Conservation (phyloP, 2,113 vertebrate species). For the Epinephelus lanceolatus region DNA sequence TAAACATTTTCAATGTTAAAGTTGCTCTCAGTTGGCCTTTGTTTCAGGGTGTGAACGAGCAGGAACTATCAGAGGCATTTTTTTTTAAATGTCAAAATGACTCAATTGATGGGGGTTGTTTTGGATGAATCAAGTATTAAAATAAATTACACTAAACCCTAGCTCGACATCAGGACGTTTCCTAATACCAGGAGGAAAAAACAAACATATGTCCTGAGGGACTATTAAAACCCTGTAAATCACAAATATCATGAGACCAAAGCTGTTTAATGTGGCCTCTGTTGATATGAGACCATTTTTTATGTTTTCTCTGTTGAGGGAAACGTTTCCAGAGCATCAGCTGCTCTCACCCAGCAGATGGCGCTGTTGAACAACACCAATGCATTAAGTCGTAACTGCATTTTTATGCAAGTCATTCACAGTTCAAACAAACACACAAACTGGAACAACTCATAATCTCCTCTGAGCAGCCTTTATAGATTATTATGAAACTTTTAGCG, state of each 20-base stretch:
- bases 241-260: not conserved
- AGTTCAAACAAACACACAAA: constrained; percentile 29
- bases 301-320: not conserved
- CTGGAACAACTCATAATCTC: constrained; percentile 11
- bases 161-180: not conserved
- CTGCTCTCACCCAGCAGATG: constrained; percentile 70
- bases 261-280: not conserved
- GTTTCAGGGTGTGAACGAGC: not conserved
- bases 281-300: not conserved
- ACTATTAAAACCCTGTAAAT: not conserved
- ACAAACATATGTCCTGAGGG: not conserved
- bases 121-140: not conserved
- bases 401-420: constrained; percentile 52
- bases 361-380: constrained; percentile 42
- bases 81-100: not conserved
- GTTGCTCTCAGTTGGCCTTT: constrained; percentile 21
- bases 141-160: not conserved
- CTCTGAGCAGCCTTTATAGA: not conserved
- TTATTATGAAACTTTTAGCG: not conserved
- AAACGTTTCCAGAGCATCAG: constrained; percentile 13
- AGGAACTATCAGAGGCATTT: no score
- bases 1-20: constrained; percentile 76
- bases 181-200: no score
- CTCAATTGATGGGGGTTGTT: not conserved
- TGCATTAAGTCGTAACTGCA: constrained; percentile 5